A percentile compares a stretch with the other conserved stretches of the same genome.
Conservation (phyloP, 2,888 invertebrate species). For the Ischnura elegans region DNA sequence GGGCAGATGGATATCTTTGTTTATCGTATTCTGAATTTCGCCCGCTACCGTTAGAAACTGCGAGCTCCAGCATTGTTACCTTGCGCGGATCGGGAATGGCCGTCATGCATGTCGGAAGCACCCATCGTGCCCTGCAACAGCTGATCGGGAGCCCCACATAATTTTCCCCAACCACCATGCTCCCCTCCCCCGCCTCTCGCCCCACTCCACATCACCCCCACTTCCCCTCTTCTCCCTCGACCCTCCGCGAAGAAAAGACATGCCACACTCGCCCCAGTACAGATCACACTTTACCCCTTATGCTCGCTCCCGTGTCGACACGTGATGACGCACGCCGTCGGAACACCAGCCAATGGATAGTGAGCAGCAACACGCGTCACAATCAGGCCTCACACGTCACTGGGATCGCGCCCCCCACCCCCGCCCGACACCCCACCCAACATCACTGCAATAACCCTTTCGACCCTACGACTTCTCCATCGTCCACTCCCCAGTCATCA, state of each 20-base stretch:
- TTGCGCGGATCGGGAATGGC: too few relatives aligned
- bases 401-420: neutral
- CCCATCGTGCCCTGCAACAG: neutral
- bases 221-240: neutral
- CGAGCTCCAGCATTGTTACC: too few relatives aligned
- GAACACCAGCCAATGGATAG: neutral
- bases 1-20: too few relatives aligned
- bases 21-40: too few relatives aligned
- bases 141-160: neutral
- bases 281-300: neutral
- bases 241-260: too few relatives aligned
- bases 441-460: too few relatives aligned
- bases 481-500: too few relatives aligned
- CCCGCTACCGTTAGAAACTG: too few relatives aligned
- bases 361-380: neutral
- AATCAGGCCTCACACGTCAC: neutral
- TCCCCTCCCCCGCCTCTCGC: neutral
- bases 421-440: neutral
- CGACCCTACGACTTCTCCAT: too few relatives aligned
- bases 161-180: neutral
- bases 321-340: slow-evolving; percentile 25
- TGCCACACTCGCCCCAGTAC: neutral
- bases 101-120: too few relatives aligned
- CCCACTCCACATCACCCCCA: neutral
- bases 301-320: neutral